Evolutionary conservation across 2,113 vertebrate species (phyloP).

Genomic region (Apistogramma diplotaenia): DNA sequence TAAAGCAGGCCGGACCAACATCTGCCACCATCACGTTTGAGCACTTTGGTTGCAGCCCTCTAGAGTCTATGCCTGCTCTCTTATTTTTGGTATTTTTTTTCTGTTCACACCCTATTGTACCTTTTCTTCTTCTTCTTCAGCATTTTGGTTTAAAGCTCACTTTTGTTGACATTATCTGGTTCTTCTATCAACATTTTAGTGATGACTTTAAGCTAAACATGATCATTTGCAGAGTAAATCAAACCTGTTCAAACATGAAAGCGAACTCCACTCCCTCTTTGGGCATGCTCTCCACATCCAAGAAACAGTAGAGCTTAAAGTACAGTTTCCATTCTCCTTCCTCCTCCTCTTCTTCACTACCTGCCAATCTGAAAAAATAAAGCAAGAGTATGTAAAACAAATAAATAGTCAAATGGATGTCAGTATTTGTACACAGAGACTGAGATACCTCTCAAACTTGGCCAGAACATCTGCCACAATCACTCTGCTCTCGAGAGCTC

Average conservation of each 20-base stretch:
- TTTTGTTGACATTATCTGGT: background rate
- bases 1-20: too few relatives aligned
- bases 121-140: background rate
- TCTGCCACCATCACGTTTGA: too few relatives aligned
- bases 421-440: background rate
- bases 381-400: background rate
- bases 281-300: conserved; percentile 90
- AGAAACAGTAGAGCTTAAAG: conserved; percentile 93
- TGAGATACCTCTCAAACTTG: conserved; percentile 91
- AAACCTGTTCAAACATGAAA: conserved; percentile 95
- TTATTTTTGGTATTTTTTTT: background rate
- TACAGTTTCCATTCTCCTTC: conserved; percentile 88
- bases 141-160: background rate
- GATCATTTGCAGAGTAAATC: background rate
- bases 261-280: conserved; percentile 92
- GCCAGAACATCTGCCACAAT: conserved; percentile 94
- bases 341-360: conserved; percentile 85
- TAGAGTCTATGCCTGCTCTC: too few relatives aligned
- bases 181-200: background rate
- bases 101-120: accelerated
- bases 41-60: too few relatives aligned
- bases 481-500: conserved; percentile 94
- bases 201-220: background rate
- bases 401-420: background rate
- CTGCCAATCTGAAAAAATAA: conserved; percentile 77